Base-by-base conservation (phyloP, 2,888 invertebrate species). In the Leptothorax acervorum region DNA sequence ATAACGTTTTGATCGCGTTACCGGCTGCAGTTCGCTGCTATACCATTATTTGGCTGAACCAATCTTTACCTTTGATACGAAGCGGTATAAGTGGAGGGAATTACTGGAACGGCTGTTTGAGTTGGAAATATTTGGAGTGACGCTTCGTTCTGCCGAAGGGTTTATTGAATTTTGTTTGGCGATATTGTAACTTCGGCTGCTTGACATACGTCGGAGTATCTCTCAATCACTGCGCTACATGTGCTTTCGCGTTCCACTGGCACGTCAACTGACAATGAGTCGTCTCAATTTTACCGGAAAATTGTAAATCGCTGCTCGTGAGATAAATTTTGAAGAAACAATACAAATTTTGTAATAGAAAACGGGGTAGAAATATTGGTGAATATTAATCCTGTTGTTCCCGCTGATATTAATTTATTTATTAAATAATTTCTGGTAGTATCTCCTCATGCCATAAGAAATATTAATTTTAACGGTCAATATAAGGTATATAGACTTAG, bases 71-170 rank as follows among this genome's bases (percentile, higher is more conserved):
- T 93, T 92, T 92, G 93, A 81, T 82, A 76, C 82, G 82, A 82
- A 75, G 82, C 76, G 63, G 75, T 82, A 76, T 82, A 82, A 82
- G 82, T 82, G 81, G 81, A 84, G 81, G 63, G 81, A 84, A 83
- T 78, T 83, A 90, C 91, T 89, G 87, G 86, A 86, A 90, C 91
- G 88, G 89, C 89, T 93, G 92, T 93, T 93, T 93, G 93, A 93
- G 93, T 92, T 93, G 92, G 92, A 92, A 93, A 93, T 93, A 93
- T 93, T 93, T 93, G 92, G 93, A 92, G 93, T 93, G 93, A 93
- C 92, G 92, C 93, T 93, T 90, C 90, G 90, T 91, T 89, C 91
- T 84, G 90, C 88, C 86, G 92, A 92, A 86, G 85, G 91, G 92
- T 92, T 93, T 92, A 93, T 92, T 89, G 91, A 91, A 93, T 92